Evolutionary conservation across 2,797 vertebrate species (phyloP), one percentile per base, ranked within the genome.

Genomic region (Morus bassanus): DNA sequence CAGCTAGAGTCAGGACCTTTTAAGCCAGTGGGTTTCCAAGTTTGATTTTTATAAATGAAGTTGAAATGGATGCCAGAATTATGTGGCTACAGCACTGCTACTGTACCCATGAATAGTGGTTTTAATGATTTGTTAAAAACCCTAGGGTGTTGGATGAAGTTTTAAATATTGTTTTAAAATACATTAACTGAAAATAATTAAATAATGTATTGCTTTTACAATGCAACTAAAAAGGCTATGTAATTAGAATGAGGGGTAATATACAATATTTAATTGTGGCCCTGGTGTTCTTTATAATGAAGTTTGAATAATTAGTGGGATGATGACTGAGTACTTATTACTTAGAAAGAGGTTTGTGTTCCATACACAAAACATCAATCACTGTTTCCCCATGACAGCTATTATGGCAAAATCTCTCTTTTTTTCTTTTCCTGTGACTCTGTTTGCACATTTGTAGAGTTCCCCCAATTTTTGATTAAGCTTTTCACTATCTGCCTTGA

Each of bases 301-400:
- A 76, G 56, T 91, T 95, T 91, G 72, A 94, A 84, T 94, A 96
- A 96, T 96, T 96, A 97, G 84, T 89, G 65, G 75, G 81, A 73
- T 92, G 76, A 95, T 95, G 94, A 95, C 53, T 96, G 94, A 95
- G 53, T 90, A 90, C 80, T 92, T 96, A 95, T 77, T 93, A 92
- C 74, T 89, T 96, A 80, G 63, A 89, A n/a, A 88, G 69, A 82
- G 79, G 89, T 92, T 97, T 96, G 93, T 94, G 95, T 97, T 97
- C 75, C 82, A 89, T 94, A 90, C 65, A 93, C 61, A 85, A 94
- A 94, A 65, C 81, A 95, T 96, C 96, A 97, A 94, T 97, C 95
- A 96, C 83, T 92, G 51, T 48, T 94, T 96, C 72, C 64, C 94
- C 64, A 50, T 94, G 92, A 89, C 78, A 97, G 86, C 54, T 88